Evolutionary conservation across 2,888 invertebrate species (phyloP), one percentile per base, ranked within the genome.

Genomic region (Aphodius granarius): DNA sequence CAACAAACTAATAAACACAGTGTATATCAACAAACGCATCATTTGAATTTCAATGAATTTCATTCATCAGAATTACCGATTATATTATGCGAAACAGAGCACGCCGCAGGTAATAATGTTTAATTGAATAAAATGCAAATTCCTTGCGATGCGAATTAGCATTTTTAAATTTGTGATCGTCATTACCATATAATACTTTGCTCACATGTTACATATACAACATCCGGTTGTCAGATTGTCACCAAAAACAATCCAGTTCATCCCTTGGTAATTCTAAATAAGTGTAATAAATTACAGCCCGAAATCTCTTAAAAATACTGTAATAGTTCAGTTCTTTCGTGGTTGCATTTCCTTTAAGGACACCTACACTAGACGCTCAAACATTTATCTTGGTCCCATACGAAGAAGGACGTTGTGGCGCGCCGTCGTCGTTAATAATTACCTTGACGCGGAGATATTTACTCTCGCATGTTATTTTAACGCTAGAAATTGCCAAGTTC

Each of bases 401-500:
- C 43, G 43, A 43, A 43, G 43, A 43, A 43, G 43, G 4, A 9
- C 3, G 43, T 6, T 13, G 43, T 43, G 9, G 4, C n/a, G 43
- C 43, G 43, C 13, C 43, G 43, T 6, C 43, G 43, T 43, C 43
- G 43, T 43, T 43, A 43, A 43, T 43, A 43, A 43, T 43, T 43
- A 43, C 9, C 13, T 43, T 13, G 13, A 13, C 13, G 43, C 43
- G 43, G 4, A 13, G 68, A 21, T 68, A 21, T 68, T 68, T 68
- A 68, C 68, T n/a, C 21, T 22, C 6, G 21, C 15, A 20, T 68
- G 68, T 68, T 68, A 20, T 68, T 68, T 22, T 22, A 68, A 22
- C 68, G 21, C 68, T 19, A 68, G 68, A 22, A 68, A 20, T 68
- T 68, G 68, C 68, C 20, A 68, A 68, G 19, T 68, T 20, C 68